A percentile compares a stretch with the other conserved stretches of the same genome.
These are phyloP conservation scores for Ailurus styani DNA, from an alignment of 2,113 vertebrate species.

Conservation along the genomic window DNA sequence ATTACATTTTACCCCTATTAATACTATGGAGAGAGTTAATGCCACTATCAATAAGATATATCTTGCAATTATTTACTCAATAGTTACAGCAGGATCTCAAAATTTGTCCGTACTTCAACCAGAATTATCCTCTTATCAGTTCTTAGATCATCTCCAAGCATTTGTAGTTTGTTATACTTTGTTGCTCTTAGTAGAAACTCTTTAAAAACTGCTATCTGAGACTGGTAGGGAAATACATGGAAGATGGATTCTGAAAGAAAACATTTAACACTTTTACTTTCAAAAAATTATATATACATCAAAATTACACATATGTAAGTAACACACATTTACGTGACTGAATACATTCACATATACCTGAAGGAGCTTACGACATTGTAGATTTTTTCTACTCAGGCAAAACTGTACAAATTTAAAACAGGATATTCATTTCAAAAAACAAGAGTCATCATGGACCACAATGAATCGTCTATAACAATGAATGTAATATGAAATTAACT, in stretches of 20 bases:
- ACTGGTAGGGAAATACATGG: conserved; percentile 81
- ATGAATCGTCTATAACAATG: not conserved
- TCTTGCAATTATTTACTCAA: not conserved
- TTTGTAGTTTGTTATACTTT: conserved; percentile 93
- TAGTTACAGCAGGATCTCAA: not conserved
- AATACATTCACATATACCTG: not conserved
- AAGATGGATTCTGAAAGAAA: conserved; percentile 84
- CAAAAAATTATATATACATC: not conserved
- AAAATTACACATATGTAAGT: not conserved
- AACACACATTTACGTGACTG: not conserved
- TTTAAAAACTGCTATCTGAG: conserved; percentile 89
- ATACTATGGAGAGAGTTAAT: not conserved
- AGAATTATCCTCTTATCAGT: conserved; percentile 90
- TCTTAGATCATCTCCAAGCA: conserved; percentile 85
- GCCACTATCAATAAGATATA: not conserved
- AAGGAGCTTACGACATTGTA: not conserved
- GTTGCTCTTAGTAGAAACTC: conserved; percentile 95
- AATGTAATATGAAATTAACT: not conserved
- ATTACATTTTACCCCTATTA: not conserved
- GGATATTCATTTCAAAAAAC: not conserved
- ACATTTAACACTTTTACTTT: conserved; percentile 49
- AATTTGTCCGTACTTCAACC: conserved; percentile 87
- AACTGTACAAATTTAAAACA: conserved; percentile 31
- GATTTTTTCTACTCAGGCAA: not conserved
- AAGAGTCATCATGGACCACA: not conserved